Base-by-base conservation (phyloP, 2,113 vertebrate species). In the Tragelaphus buxtoni region DNA sequence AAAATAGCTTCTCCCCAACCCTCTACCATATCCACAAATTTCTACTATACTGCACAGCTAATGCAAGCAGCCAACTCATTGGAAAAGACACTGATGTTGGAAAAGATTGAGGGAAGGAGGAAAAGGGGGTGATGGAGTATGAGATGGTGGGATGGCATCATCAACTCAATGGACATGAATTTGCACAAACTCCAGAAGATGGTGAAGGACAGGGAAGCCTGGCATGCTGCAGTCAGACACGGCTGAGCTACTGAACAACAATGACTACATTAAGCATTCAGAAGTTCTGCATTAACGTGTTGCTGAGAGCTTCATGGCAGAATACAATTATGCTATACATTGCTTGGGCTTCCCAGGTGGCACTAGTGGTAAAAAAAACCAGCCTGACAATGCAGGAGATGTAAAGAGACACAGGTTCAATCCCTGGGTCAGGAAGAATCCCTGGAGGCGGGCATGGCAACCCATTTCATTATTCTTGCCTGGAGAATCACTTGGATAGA, bases 181-280 rank as follows among this genome's bases (percentile, higher is more conserved):
- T 18, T 18, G 32, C 32, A 9, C 32, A 65, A 65, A n/a, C 61
- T n/a, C 61, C 61, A n/a, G 61, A 16, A 65, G 16, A 65, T 4
- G 61, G 30, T 63, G 61, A 65, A 65, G 32, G 61, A 65, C 61
- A 65, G 32, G 16, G 61, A n/a, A 65, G 61, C 61, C 32, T 65
- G 61, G 61, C 32, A 65, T 65, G 61, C 61, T 65, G 32, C 7
- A n/a, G 61, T n/a, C 32, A n/a, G 61, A 65, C 61, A 65, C 8
- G 3, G 16, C 32, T n/a, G 61, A 65, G 61, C 61, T 65, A 65
- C 61, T 65, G 32, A 18, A 65, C 32, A 65, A 18, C 61, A 65
- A 32, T 65, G 32, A 88, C 94, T 82, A 87, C 94, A 95, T 95
- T 97, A 92, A 97, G 82, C 91, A 95, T 97, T 96, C 96, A 77